Evolutionary conservation across 2,113 vertebrate species (phyloP).

Genomic region (Crotalus tigris): DNA sequence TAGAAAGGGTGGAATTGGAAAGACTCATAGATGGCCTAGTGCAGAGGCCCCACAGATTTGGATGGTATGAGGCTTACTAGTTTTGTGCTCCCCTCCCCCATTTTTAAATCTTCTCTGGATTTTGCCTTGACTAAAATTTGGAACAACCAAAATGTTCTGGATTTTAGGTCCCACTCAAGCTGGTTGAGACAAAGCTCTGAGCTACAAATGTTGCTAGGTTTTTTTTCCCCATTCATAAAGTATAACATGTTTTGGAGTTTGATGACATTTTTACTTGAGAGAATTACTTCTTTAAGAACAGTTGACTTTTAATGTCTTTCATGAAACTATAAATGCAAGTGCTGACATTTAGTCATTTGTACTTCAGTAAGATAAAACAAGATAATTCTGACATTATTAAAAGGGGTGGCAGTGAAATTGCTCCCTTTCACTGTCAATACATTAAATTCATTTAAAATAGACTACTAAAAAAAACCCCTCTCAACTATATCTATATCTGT

Average conservation of each 20-base stretch:
- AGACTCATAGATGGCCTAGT: background rate
- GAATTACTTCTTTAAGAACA: constrained; percentile 24
- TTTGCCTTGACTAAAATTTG: background rate
- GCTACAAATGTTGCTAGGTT: background rate
- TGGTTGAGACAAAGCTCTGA: background rate
- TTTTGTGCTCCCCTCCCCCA: background rate
- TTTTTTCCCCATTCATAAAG: background rate
- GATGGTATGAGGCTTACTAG: too few species aligned
- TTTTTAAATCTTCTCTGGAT: too few species aligned
- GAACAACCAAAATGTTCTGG: background rate
- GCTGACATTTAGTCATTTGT: background rate
- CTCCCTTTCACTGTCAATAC: background rate
- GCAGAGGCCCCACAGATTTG: background rate
- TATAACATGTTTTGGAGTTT: background rate
- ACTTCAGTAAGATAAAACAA: background rate
- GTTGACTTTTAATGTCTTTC: constrained; percentile 22
- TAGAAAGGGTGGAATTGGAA: background rate
- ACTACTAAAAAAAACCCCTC: background rate
- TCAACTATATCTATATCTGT: background rate
- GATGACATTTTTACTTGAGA: background rate
- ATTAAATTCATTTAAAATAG: background rate
- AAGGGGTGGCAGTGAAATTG: background rate
- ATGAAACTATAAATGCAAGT: background rate
- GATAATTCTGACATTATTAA: constrained; percentile 1
- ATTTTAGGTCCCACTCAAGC: background rate